These are phyloP conservation scores for Eubasilissa regina DNA, from an alignment of 1,140 invertebrate species.

Conservation along the genomic window DNA sequence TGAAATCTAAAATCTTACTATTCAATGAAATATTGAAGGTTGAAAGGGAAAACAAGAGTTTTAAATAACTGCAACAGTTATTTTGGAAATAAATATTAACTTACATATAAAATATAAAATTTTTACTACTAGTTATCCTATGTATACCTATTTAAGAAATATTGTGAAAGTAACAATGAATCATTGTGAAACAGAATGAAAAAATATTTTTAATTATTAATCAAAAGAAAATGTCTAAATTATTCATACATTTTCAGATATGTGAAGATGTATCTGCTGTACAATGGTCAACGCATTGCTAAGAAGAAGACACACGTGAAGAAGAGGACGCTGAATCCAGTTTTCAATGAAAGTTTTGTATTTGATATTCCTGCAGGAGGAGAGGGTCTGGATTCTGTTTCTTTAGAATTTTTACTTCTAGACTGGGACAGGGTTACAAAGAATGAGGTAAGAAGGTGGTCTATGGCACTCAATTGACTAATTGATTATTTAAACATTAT, in stretches of 20 bases:
- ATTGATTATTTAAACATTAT: too few species aligned
- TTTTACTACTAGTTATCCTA: too few species aligned
- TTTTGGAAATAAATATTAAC: too few species aligned
- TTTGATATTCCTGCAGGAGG: slow-evolving; percentile 84
- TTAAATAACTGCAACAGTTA: too few species aligned
- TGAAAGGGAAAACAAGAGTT: too few species aligned
- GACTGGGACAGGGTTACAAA: slow-evolving; percentile 99
- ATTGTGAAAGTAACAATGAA: too few species aligned
- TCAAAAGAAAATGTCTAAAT: neutral
- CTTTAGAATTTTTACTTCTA: slow-evolving; percentile 92
- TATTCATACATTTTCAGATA: slow-evolving; percentile 68
- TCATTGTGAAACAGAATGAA: too few species aligned
- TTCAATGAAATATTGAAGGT: too few species aligned
- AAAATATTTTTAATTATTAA: neutral
- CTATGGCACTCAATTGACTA: neutral
- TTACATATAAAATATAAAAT: too few species aligned
- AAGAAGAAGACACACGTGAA: slow-evolving; percentile 99
- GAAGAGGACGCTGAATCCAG: slow-evolving; percentile 96
- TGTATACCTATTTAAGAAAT: too few species aligned
- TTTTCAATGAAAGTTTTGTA: slow-evolving; percentile 98
- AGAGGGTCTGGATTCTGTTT: slow-evolving; percentile 85
- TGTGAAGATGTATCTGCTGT: slow-evolving; percentile 97
- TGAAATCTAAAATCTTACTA: too few species aligned
- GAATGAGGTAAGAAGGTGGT: slow-evolving; percentile 85
- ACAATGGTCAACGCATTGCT: slow-evolving; percentile 96